Percentiles rank a stretch among this genome's conserved stretches.
These are phyloP conservation scores for Euwallacea fornicatus DNA, from an alignment of 1,140 invertebrate species.

Conservation along the genomic window DNA sequence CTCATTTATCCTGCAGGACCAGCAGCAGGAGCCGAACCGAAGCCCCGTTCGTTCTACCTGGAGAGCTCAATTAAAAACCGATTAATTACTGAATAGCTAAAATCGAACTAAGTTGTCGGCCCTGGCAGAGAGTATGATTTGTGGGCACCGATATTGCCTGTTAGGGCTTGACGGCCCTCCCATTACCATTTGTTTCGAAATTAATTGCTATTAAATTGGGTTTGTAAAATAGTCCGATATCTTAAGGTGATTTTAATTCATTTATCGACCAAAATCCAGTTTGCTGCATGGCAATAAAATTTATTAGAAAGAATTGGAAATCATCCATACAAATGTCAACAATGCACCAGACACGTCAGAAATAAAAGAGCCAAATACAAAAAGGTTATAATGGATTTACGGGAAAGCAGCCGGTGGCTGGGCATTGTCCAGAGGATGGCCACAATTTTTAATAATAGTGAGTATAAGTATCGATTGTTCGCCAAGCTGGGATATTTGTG, in stretches of 20 bases:
- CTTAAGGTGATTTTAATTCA: neutral
- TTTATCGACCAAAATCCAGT: neutral
- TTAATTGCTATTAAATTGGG: constrained; percentile 18
- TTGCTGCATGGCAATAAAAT: neutral
- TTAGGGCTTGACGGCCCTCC: constrained; percentile 18
- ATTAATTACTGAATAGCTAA: constrained; percentile 50
- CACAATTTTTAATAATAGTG: constrained; percentile 32
- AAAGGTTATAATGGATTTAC: neutral
- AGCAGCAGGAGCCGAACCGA: constrained; percentile 28
- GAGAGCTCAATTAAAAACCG: constrained; percentile 49
- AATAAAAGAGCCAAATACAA: too few species aligned
- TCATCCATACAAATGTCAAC: neutral
- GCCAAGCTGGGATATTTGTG: constrained; percentile 21
- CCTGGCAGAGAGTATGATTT: constrained; percentile 45
- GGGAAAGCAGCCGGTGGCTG: constrained; percentile 9
- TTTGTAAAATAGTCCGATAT: neutral
- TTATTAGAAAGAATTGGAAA: neutral
- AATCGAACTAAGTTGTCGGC: constrained; percentile 48
- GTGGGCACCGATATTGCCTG: constrained; percentile 46
- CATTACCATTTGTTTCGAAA: constrained; percentile 19
- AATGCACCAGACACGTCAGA: neutral
- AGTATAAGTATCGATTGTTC: constrained; percentile 21
- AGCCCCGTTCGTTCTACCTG: constrained; percentile 28
- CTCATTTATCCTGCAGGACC: constrained; percentile 47
- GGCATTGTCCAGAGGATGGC: constrained; percentile 11